Evolutionary conservation across 2,113 vertebrate genomes (phyloP).

Genomic region (Scomber japonicus): DNA sequence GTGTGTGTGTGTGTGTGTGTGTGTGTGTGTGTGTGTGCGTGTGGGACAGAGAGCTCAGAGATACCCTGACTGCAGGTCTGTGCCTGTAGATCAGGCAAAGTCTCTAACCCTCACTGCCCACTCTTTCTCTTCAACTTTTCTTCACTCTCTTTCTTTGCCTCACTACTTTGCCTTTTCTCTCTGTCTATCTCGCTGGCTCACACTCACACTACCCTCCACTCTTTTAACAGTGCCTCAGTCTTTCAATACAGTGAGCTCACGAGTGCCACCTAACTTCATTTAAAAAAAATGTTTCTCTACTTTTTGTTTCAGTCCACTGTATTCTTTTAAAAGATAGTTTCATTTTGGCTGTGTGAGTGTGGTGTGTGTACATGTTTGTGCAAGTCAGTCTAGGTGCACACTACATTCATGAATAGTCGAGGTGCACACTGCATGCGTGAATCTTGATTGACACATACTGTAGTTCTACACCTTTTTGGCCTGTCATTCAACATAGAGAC

Average conservation of each 20-base stretch:
- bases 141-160: background rate
- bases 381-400: too few relatives aligned
- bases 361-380: too few relatives aligned
- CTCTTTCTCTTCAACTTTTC: slow-evolving; percentile 19
- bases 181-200: background rate
- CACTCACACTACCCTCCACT: slow-evolving; percentile 3
- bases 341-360: background rate
- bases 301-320: background rate
- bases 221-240: background rate
- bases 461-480: background rate
- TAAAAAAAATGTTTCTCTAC: background rate
- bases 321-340: background rate
- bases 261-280: background rate
- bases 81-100: slow-evolving; percentile 66
- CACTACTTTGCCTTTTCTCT: background rate
- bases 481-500: background rate
- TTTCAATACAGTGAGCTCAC: background rate
- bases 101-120: slow-evolving; percentile 27
- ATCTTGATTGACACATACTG: background rate
- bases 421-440: too few relatives aligned
- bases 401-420: too few relatives aligned
- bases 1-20: slow-evolving; percentile 28
- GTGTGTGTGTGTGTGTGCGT: background rate
- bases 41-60: slow-evolving; percentile 38
- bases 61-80: slow-evolving; percentile 77